Conservation (phyloP, 2,888 invertebrate species). For the Polydrusus tereticollis region DNA sequence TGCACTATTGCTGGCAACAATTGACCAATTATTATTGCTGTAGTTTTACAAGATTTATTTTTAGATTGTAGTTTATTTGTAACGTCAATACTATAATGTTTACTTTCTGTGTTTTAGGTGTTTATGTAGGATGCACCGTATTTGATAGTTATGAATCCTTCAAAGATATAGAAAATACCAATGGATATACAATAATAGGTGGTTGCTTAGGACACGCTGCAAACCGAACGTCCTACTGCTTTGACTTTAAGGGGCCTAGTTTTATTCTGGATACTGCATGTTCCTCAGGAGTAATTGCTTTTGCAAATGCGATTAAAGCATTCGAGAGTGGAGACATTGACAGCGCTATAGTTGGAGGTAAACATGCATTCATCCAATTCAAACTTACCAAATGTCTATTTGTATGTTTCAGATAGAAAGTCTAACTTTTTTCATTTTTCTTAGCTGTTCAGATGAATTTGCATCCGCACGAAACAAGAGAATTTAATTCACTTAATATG, state of each 20-base stretch:
- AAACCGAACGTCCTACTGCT: conserved; percentile 55
- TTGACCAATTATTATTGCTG: too few relatives aligned
- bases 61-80: too few relatives aligned
- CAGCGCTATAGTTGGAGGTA: conserved; percentile 51
- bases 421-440: conserved; percentile 20
- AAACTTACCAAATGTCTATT: too few relatives aligned
- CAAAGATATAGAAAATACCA: conserved; percentile 30
- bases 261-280: conserved; percentile 56
- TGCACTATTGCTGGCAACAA: too few relatives aligned
- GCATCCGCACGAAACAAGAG: conserved; percentile 53
- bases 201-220: conserved; percentile 47
- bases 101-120: too few relatives aligned
- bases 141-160: conserved; percentile 26
- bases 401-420: too few relatives aligned
- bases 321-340: conserved; percentile 48
- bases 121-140: conserved; percentile 47
- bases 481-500: conserved; percentile 51
- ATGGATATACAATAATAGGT: conserved; percentile 51
- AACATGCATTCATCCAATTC: conserved; percentile 14
- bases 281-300: conserved; percentile 53
- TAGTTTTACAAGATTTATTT: too few relatives aligned
- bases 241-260: conserved; percentile 57
- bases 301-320: conserved; percentile 53
- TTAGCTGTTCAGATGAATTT: conserved; percentile 51
- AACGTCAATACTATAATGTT: too few relatives aligned